These are phyloP conservation scores for Alosa sapidissima DNA, from an alignment of 2,797 vertebrate genomes.

Conservation along the genomic window DNA sequence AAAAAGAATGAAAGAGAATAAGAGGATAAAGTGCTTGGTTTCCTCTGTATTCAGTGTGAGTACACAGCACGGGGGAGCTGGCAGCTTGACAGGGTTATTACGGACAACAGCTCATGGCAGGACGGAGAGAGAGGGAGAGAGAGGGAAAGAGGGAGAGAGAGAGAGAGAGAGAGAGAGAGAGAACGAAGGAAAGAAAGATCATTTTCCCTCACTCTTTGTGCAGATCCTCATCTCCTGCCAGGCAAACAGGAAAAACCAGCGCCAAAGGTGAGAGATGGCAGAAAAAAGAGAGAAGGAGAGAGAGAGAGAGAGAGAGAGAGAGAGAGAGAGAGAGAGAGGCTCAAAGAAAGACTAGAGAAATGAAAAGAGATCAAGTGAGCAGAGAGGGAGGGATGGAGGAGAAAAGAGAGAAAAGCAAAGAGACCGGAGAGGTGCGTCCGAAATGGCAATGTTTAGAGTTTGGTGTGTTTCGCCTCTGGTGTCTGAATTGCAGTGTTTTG, in stretches of 20 bases:
- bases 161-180: not conserved
- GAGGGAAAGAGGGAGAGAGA: not conserved
- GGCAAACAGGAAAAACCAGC: conserved; percentile 64
- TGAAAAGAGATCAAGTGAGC: not conserved
- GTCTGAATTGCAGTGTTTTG: not conserved
- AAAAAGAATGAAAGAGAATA: not conserved
- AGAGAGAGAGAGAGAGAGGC: conserved; percentile 26
- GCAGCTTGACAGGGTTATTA: conserved; percentile 9
- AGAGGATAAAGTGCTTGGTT: conserved; percentile 8
- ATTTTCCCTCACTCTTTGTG: conserved; percentile 20
- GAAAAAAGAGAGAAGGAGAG: conserved; percentile 39
- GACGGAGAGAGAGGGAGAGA: not conserved
- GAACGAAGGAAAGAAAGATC: not conserved
- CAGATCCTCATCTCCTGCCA: conserved; percentile 29
- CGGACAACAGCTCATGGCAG: not conserved
- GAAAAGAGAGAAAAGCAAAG: conserved; percentile 3
- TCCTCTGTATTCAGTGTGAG: not conserved
- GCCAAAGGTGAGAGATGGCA: not conserved
- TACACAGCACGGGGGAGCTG: not conserved
- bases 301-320: conserved; percentile 31
- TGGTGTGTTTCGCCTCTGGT: not conserved
- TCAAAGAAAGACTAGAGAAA: not conserved
- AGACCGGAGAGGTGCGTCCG: not conserved
- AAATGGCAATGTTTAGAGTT: not conserved
- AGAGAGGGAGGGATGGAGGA: not conserved